A percentile compares a stretch with the other conserved stretches of the same genome.
phyloP scores from a whole-genome alignment of 2,888 invertebrate species.

The Drosophila ezoana region DNA sequence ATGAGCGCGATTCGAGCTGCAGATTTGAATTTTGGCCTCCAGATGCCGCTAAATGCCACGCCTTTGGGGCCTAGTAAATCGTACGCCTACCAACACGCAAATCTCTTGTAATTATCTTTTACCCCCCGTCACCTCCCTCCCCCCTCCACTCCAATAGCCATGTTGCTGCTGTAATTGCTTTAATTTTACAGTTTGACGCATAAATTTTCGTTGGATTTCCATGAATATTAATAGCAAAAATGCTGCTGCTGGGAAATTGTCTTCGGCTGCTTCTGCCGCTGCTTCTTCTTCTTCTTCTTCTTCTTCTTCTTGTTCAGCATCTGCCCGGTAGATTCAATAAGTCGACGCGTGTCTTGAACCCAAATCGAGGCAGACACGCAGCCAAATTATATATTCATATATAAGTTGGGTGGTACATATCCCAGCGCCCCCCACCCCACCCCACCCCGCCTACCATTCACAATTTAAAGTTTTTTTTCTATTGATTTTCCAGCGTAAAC shows the following conservation, averaged over 20 bases:
- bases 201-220: conserved; percentile 59
- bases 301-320: not conserved
- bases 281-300: not conserved
- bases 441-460: too few species aligned
- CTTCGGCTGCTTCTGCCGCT: not conserved
- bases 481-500: conserved; percentile 18
- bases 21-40: conserved; percentile 10
- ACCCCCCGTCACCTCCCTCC: not conserved
- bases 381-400: conserved; percentile 37
- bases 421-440: too few species aligned
- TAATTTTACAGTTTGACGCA: conserved; percentile 63
- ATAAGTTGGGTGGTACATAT: conserved; percentile 3
- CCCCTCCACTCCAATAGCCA: not conserved
- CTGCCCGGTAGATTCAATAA: conserved; percentile 40
- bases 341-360: conserved; percentile 25
- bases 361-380: conserved; percentile 30
- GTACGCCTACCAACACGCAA: conserved; percentile 44
- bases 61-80: conserved; percentile 20
- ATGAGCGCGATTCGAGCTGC: not conserved
- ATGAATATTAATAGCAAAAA: conserved; percentile 61
- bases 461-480: not conserved
- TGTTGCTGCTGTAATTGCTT: conserved; percentile 55
- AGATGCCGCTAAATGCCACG: conserved; percentile 29
- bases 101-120: conserved; percentile 57
- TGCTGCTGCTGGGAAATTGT: conserved; percentile 39